Percentiles rank a stretch among this genome's conserved stretches.
These are phyloP conservation scores for Ariopsis seemanni DNA, from an alignment of 2,113 vertebrate species.

Conservation along the genomic window DNA sequence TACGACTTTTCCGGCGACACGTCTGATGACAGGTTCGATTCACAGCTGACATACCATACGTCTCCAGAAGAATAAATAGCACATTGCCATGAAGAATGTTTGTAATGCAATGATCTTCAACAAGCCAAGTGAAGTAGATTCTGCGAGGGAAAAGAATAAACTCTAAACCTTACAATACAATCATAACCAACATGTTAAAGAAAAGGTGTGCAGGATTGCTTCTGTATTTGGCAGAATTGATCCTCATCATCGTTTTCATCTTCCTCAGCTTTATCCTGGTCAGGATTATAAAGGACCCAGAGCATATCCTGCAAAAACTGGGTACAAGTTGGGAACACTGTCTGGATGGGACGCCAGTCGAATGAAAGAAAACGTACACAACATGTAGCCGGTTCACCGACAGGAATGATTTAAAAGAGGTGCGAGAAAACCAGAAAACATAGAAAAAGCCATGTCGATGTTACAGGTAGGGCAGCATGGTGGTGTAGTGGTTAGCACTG, in stretches of 20 bases:
- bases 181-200: background rate
- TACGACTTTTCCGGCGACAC: background rate
- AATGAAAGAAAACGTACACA: background rate
- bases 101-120: background rate
- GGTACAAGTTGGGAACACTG: background rate
- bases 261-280: background rate
- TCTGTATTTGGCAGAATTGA: background rate
- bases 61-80: conserved; percentile 21
- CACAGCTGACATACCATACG: conserved; percentile 12
- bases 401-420: background rate
- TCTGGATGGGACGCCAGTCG: background rate
- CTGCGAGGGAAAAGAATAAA: background rate
- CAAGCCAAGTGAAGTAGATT: background rate
- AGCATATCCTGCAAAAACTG: background rate
- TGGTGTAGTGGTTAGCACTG: too few species aligned
- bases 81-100: conserved; percentile 6
- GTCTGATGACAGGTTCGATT: conserved; percentile 29
- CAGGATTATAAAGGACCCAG: background rate
- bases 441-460: background rate
- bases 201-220: background rate
- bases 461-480: too few species aligned
- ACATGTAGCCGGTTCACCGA: background rate
- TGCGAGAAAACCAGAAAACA: background rate
- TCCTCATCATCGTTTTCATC: background rate
- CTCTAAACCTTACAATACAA: background rate